Evolutionary conservation across 2,797 vertebrate genomes (phyloP), one percentile per base, ranked within the genome.

Genomic region (Scleropages formosus): DNA sequence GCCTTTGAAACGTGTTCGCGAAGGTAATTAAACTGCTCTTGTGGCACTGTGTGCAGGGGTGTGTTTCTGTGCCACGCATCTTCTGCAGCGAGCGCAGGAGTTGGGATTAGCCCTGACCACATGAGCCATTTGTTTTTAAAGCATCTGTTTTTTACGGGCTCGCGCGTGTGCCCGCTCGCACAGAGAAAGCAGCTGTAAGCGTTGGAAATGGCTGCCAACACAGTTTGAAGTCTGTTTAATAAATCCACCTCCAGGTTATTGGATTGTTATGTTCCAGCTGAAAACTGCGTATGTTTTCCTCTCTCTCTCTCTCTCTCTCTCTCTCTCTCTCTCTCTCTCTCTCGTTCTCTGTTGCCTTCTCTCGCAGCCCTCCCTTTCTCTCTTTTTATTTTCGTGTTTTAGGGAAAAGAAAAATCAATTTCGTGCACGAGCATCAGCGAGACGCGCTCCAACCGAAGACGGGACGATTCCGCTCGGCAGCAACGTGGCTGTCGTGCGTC

Each of bases 51-150:
- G 7, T 39, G 47, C 51, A 16, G 49, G 26, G 13, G 68, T 46
- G 59, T 51, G 22, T 7, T 53, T 53, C 49, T 7, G 49, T 11
- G 49, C 56, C 11, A 12, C 56, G 53, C 53, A 56, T 69, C 66
- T 68, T 75, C 65, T 66, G 77, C 58, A 51, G 75, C 78, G 79
- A 51, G 75, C 78, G 79, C 13, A 60, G 59, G 78, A 80, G 72
- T n/a, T 62, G 9, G 77, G 77, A 56, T 81, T 75, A 64, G 77
- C 79, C 75, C 78, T 76, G 75, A 81, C 75, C 78, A 0, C 74
- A 81, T 86, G 84, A 84, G 79, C 85, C 83, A 82, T 76, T 61
- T 74, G 66, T 77, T 79, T 70, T 44, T 73, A 22, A 77, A 72
- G 63, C 74, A 72, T 78, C 74, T 79, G 18, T 73, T 73, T 39